Conservation (phyloP, 2,888 invertebrate species). For the Trachelus stipa region DNA sequence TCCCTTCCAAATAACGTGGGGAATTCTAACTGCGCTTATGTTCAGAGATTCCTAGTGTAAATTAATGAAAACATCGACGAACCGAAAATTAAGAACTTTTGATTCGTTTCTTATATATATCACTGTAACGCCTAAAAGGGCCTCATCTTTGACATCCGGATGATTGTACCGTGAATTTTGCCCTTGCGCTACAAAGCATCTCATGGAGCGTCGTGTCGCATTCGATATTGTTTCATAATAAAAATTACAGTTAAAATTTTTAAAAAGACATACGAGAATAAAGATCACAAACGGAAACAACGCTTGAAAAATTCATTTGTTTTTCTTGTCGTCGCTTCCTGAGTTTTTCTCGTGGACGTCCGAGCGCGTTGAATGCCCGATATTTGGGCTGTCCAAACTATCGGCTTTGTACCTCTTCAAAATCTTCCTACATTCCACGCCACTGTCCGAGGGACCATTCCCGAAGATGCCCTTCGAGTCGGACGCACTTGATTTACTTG, state of each 20-base stretch:
- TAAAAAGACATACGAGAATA: not conserved
- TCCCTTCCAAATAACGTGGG: not conserved
- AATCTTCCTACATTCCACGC: conserved; percentile 42
- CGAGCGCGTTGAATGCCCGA: not conserved
- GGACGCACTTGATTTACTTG: conserved; percentile 2
- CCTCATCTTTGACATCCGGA: not conserved
- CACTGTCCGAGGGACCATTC: conserved; percentile 41
- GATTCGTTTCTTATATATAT: not conserved
- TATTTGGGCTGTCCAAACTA: conserved; percentile 12
- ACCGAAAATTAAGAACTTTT: not conserved
- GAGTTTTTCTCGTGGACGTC: not conserved
- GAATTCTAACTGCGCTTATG: not conserved
- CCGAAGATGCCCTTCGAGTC: conserved; percentile 22
- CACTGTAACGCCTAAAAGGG: not conserved
- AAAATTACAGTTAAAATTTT: not conserved
- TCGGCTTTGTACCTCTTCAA: conserved; percentile 50
- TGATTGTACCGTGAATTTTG: not conserved
- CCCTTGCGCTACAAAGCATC: not conserved
- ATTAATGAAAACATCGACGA: not conserved
- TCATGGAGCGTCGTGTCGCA: not conserved
- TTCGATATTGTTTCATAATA: not conserved
- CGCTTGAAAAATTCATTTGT: conserved; percentile 27
- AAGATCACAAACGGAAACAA: not conserved
- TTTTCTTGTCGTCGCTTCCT: conserved; percentile 37
- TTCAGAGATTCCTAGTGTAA: not conserved